Conservation (phyloP, 2,797 vertebrate genomes). For the Leuciscus waleckii region DNA sequence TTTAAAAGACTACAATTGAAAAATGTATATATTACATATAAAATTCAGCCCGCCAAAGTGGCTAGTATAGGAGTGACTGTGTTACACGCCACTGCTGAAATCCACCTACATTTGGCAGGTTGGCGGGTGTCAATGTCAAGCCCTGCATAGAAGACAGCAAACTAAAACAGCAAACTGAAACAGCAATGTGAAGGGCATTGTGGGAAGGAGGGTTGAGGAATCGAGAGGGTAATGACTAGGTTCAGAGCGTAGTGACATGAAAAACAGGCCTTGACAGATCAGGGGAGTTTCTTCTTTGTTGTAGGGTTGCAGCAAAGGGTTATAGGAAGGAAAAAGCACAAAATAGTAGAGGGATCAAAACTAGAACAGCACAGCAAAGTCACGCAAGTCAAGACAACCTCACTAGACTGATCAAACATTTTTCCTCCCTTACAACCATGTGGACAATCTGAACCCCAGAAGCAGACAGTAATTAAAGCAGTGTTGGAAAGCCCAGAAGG, state of each 20-base stretch:
- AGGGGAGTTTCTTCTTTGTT: slow-evolving; percentile 43
- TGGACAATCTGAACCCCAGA: slow-evolving; percentile 48
- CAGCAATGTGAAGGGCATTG: slow-evolving; percentile 15
- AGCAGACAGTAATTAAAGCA: slow-evolving; percentile 62
- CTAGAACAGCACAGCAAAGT: slow-evolving; percentile 35
- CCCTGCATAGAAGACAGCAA: slow-evolving; percentile 31
- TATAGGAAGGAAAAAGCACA: slow-evolving; percentile 3
- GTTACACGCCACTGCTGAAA: background rate
- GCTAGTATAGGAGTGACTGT: background rate
- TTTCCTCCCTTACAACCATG: slow-evolving; percentile 31
- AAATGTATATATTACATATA: background rate
- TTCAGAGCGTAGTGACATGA: slow-evolving; percentile 26
- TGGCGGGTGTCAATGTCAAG: background rate
- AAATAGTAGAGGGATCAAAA: slow-evolving; percentile 35
- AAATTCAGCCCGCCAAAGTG: background rate
- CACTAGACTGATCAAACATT: slow-evolving; percentile 51
- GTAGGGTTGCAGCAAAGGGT: slow-evolving; percentile 18
- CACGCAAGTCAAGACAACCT: slow-evolving; percentile 52
- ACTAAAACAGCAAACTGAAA: slow-evolving; percentile 41
- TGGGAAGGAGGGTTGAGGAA: slow-evolving; percentile 46
- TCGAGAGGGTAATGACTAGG: slow-evolving; percentile 44
- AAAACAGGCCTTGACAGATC: slow-evolving; percentile 51
- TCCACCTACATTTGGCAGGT: background rate
- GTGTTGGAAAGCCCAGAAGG: slow-evolving; percentile 54
- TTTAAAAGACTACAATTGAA: background rate